phyloP scores from a whole-genome alignment of 2,113 vertebrate species.

The Anguilla rostrata region DNA sequence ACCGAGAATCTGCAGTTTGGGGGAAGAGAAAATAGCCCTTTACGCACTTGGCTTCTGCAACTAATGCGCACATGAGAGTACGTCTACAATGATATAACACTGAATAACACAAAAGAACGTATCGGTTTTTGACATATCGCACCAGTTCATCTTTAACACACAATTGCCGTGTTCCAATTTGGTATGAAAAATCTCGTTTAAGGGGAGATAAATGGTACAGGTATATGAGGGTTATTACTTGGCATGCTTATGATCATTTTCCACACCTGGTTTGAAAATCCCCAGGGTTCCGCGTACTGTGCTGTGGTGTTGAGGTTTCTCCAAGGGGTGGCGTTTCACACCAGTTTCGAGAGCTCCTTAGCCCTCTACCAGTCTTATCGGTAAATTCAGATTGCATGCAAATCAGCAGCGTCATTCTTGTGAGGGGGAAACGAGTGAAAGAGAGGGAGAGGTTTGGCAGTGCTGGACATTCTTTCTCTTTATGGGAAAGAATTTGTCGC shows the following conservation, averaged over 20 bases:
- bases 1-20: conserved; percentile 73
- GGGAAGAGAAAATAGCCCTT: conserved; percentile 61
- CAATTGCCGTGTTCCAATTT: background rate
- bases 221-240: too few relatives aligned
- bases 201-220: too few relatives aligned
- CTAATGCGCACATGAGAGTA: conserved; percentile 60
- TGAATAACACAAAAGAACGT: background rate
- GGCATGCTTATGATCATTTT: background rate
- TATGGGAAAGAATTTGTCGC: conserved; percentile 52
- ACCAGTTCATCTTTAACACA: background rate
- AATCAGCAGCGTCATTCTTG: conserved; percentile 65
- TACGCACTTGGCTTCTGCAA: conserved; percentile 53
- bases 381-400: conserved; percentile 84
- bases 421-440: conserved; percentile 34
- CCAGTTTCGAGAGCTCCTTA: conserved; percentile 39
- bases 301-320: conserved; percentile 54
- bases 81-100: conserved; percentile 39
- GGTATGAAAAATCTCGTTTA: background rate
- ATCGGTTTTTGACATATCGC: background rate
- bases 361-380: conserved; percentile 68
- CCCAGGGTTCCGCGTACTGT: background rate
- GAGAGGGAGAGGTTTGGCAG: conserved; percentile 6
- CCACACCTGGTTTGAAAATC: background rate
- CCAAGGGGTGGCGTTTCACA: conserved; percentile 80
- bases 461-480: conserved; percentile 58